phyloP scores from a whole-genome alignment of 2,113 vertebrate species.

The Istiophorus platypterus region DNA sequence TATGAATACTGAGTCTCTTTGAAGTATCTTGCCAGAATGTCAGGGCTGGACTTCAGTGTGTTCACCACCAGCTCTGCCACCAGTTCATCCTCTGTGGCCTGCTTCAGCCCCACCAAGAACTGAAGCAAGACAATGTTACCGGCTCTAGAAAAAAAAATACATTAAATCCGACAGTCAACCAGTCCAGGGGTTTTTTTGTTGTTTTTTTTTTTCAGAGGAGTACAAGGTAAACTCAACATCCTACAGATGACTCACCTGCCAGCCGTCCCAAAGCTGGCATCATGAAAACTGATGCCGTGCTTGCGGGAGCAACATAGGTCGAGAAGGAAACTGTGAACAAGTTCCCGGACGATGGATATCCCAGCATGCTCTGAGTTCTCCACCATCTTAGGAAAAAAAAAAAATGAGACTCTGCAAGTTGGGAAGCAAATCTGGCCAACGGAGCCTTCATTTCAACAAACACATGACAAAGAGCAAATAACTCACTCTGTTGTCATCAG shows the following conservation, averaged over 20 bases:
- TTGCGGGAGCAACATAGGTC: constrained; percentile 95
- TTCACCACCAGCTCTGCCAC: constrained; percentile 90
- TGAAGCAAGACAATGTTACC: constrained; percentile 94
- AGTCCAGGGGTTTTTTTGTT: too few relatives aligned
- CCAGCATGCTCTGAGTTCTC: constrained; percentile 82
- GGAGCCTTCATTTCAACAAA: neutral
- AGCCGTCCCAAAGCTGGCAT: constrained; percentile 90
- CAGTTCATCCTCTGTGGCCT: constrained; percentile 89
- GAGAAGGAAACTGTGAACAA: constrained; percentile 91
- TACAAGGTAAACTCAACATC: neutral
- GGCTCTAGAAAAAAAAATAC: constrained; percentile 81
- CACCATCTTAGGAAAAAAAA: constrained; percentile 55
- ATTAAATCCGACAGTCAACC: constrained; percentile 4
- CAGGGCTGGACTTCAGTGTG: constrained; percentile 90
- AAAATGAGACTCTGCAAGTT: too few relatives aligned
- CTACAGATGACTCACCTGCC: constrained; percentile 83
- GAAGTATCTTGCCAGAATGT: constrained; percentile 91
- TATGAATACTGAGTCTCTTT: constrained; percentile 92
- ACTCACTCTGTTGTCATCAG: constrained; percentile 81
- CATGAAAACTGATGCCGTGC: constrained; percentile 94
- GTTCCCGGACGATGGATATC: constrained; percentile 85
- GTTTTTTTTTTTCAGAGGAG: neutral
- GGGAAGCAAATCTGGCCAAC: neutral
- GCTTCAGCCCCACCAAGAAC: constrained; percentile 92
- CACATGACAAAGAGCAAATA: neutral